Evolutionary conservation across 2,888 invertebrate genomes (phyloP), one percentile per base, ranked within the genome.

Genomic region (Noctuana brunneofusca): DNA sequence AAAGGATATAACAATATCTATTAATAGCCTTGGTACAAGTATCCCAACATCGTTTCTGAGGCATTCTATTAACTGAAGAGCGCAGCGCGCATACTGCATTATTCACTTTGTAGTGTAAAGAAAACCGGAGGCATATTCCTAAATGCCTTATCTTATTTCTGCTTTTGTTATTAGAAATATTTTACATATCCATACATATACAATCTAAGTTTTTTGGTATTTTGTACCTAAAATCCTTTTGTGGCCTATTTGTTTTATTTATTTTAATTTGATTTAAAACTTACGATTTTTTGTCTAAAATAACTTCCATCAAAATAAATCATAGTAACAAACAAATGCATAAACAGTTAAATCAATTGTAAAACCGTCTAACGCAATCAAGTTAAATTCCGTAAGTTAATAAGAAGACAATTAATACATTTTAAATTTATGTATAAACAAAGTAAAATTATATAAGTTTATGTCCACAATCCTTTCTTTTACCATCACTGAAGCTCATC

Each of bases 41-140:
- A 38, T 6, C 43, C 18, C 43, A 54, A 62, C 52, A 53, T 74
- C 78, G 73, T 73, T 76, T 75, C 79, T 80, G 73, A 78, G 76
- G 76, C 81, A 79, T 86, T 84, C 81, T 80, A 82, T 85, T 81
- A 83, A 68, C 69, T 63, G 71, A 71, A 71, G 71, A 75, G 76
- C 71, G 68, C 71, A 65, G 69, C 66, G 81, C 83, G 83, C 86
- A 86, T 84, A 75, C 79, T 66, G 71, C 85, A 87, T 89, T 87
- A 89, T 87, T 89, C 87, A 86, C 86, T 74, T 77, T 82, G 80
- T 84, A 86, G 84, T 87, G 86, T 86, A 86, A 79, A 76, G 71
- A 49, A 49, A 49, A 48, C 6, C 38, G 20, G n/a, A 53, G 18
- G 4, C 38, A 38, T 12, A 12, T 32, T 32, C 32, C 12, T 32